Percentiles rank a stretch among this genome's conserved stretches.
Conservation (phyloP, 2,797 vertebrate species). For the Eospalax fontanierii region DNA sequence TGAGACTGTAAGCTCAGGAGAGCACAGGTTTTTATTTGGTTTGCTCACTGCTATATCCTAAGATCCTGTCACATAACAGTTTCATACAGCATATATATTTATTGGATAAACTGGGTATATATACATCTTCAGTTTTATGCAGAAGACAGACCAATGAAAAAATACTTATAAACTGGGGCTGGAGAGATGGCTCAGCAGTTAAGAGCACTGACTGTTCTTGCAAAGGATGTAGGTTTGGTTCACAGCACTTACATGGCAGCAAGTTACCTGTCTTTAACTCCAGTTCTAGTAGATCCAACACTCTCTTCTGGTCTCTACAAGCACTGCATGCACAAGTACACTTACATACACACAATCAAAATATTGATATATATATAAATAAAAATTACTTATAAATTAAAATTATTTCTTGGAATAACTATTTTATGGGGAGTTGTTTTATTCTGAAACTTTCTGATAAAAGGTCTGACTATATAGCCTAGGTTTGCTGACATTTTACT, state of each 20-base stretch:
- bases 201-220: no score
- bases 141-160: not conserved
- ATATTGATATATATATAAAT: no score
- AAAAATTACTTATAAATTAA: not conserved
- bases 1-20: not conserved
- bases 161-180: not conserved
- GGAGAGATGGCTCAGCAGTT: no score
- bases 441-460: not conserved
- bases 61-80: not conserved
- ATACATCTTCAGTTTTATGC: conserved; percentile 18
- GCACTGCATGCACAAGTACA: no score
- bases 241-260: no score
- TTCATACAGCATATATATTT: not conserved
- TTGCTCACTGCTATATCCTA: not conserved
- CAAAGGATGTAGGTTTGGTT: no score
- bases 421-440: not conserved
- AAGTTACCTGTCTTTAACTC: no score
- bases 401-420: not conserved
- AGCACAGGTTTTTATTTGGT: not conserved
- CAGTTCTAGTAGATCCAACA: no score
- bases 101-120: not conserved
- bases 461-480: not conserved
- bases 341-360: no score
- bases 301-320: no score
- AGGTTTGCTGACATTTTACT: not conserved